Percentiles rank a stretch among this genome's conserved stretches.
These are phyloP conservation scores for Vombatus ursinus DNA, from an alignment of 2,113 vertebrate species.

Conservation along the genomic window DNA sequence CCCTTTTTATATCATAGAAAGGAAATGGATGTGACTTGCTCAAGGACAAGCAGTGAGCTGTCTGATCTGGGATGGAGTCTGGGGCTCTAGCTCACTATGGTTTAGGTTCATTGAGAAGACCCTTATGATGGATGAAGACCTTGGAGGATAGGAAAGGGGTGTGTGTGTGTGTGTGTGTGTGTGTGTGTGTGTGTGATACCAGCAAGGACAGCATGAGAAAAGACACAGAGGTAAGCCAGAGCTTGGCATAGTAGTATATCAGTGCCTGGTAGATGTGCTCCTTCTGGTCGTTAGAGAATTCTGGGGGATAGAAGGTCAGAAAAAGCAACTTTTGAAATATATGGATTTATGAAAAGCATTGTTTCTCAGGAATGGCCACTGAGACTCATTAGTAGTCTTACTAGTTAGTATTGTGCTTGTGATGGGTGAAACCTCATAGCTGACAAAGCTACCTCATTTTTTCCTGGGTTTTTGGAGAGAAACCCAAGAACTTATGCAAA, in stretches of 20 bases:
- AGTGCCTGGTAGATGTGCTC: background rate
- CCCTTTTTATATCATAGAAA: background rate
- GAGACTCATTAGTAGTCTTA: background rate
- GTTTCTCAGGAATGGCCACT: background rate
- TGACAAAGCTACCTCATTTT: background rate
- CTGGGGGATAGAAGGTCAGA: background rate
- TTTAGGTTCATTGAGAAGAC: background rate
- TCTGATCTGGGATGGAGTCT: background rate
- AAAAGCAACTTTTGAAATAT: background rate
- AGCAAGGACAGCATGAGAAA: background rate
- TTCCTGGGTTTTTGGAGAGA: background rate
- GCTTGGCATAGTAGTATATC: background rate
- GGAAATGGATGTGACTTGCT: background rate
- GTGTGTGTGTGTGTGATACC: too few relatives aligned
- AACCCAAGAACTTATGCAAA: background rate
- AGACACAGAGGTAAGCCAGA: background rate
- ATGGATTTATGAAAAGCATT: background rate
- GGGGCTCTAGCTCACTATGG: background rate
- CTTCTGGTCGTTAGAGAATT: background rate
- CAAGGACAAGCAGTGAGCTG: background rate
- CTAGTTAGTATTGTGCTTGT: background rate
- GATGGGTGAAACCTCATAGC: background rate
- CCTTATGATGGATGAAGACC: background rate
- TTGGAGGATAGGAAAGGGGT: background rate
- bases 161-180: too few relatives aligned